Evolutionary conservation across 2,797 vertebrate species (phyloP), one percentile per base, ranked within the genome.

Genomic region (Smutsia temminckii): DNA sequence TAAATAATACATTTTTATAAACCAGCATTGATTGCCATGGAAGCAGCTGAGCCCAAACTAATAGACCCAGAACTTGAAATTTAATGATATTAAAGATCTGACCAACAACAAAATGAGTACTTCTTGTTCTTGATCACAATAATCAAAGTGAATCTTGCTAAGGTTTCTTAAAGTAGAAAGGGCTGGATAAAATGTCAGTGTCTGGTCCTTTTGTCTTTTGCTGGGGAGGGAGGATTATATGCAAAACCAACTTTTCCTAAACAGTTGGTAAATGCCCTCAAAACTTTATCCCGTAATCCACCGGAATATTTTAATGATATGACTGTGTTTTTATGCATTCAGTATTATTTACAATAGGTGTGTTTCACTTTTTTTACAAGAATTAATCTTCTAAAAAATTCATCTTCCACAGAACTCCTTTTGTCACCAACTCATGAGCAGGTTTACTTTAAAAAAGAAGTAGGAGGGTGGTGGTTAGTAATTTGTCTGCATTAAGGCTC

Each of bases 121-220:
- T 64, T 89, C 78, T 86, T 78, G 8, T 27, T 88, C 80, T 75
- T 85, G 23, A 86, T 69, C 49, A 25, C 40, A 42, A 17, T 53
- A 61, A 79, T 92, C 89, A 89, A 94, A 95, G 80, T 25, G 17
- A 21, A 91, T 40, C 40, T 92, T 74, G 34, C 51, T 88, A 85
- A 16, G 11, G 18, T 18, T 51, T 42, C 46, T 8, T 53, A 51
- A 77, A 27, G 49, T 66, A 63, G 59, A 95, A 93, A 79, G 14
- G 9, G 21, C 49, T 68, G 79, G 68, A 66, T 34, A 81, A 86
- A 89, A 92, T 78, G 29, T 49, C 17, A 69, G 42, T 79, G 32
- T 42, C 29, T 87, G 29, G 23, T 75, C 37, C 23, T 49, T 29
- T 75, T 80, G 87, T 23, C 20, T 61, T 32, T 42, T 57, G 49